phyloP scores from a whole-genome alignment of 2,113 vertebrate genomes.

The Callithrix jacchus region DNA sequence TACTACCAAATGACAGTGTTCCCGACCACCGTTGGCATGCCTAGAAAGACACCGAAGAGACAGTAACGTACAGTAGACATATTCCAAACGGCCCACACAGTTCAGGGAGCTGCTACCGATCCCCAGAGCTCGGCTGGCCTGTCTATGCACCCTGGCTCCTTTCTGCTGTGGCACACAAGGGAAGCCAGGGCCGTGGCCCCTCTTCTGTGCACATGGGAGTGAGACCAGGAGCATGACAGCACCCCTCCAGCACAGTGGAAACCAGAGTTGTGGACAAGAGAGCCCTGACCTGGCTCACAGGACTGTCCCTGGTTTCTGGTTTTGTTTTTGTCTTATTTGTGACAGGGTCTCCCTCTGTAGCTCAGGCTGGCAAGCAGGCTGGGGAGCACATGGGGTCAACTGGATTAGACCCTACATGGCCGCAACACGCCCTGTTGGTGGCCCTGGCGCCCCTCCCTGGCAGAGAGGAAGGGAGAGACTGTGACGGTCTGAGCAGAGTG shows the following conservation, averaged over 20 bases:
- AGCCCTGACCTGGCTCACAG: background rate
- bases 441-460: background rate
- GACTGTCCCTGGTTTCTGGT: no score
- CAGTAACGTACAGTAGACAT: background rate
- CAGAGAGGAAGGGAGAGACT: background rate
- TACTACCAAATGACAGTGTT: background rate
- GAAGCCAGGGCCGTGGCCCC: background rate
- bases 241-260: background rate
- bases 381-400: background rate
- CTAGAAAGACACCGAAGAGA: background rate
- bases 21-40: background rate
- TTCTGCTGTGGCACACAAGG: accelerated
- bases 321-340: no score
- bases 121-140: background rate
- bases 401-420: background rate
- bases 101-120: background rate
- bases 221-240: background rate
- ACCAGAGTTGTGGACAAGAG: background rate
- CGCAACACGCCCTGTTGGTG: background rate
- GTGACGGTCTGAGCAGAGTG: background rate
- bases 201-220: background rate
- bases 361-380: no score
- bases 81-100: background rate
- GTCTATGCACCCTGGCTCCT: background rate
- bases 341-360: no score